These are phyloP conservation scores for Vollenhovia emeryi DNA, from an alignment of 1,140 invertebrate genomes.

Conservation along the genomic window DNA sequence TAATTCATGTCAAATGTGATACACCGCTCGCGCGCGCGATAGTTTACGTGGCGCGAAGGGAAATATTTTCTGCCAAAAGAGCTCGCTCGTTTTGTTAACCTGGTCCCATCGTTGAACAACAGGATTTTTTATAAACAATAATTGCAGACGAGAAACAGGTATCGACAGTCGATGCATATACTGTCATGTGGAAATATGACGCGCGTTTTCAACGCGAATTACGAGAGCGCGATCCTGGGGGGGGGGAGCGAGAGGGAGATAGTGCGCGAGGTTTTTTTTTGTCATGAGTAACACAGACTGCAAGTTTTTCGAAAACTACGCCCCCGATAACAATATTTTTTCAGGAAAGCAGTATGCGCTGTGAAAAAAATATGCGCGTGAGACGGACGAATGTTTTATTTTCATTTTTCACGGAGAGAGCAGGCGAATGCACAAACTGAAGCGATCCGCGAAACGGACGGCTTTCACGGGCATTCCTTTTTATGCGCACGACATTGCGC, in stretches of 20 bases:
- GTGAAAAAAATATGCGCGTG: slow-evolving; percentile 41
- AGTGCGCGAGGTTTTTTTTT: slow-evolving; percentile 26
- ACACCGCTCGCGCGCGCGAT: background rate
- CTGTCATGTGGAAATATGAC: slow-evolving; percentile 51
- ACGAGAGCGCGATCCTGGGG: slow-evolving; percentile 16
- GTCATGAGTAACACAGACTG: slow-evolving; percentile 36
- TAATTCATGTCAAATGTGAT: slow-evolving; percentile 16
- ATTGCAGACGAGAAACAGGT: slow-evolving; percentile 42
- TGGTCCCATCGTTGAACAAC: background rate
- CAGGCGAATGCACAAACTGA: background rate
- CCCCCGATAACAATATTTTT: slow-evolving; percentile 53
- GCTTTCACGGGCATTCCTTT: slow-evolving; percentile 29
- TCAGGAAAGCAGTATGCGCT: slow-evolving; percentile 22
- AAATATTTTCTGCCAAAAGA: slow-evolving; percentile 28
- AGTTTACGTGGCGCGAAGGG: slow-evolving; percentile 7
- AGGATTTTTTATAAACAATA: slow-evolving; percentile 50
- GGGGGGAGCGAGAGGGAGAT: background rate
- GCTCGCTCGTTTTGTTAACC: slow-evolving; percentile 36
- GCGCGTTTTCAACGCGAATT: slow-evolving; percentile 46
- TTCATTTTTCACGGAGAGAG: slow-evolving; percentile 4
- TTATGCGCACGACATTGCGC: slow-evolving; percentile 22
- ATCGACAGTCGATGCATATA: slow-evolving; percentile 32
- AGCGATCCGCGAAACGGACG: slow-evolving; percentile 33
- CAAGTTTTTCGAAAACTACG: slow-evolving; percentile 46
- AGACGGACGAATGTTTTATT: slow-evolving; percentile 27